Evolutionary conservation across 2,888 invertebrate genomes (phyloP).

Genomic region (Sarcophaga variegata): DNA sequence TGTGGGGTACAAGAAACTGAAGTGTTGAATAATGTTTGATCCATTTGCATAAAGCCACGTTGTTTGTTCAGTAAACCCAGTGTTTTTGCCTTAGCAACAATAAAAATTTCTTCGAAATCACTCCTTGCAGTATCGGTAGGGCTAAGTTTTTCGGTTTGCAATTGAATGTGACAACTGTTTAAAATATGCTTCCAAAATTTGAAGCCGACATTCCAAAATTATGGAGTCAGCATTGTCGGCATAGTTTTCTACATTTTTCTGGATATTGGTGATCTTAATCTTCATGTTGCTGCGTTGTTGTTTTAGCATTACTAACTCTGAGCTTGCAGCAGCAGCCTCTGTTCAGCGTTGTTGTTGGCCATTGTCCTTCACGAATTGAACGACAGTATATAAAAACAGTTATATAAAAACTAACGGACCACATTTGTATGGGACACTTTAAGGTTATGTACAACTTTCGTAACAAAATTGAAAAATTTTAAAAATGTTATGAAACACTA

Average conservation of each 20-base stretch:
- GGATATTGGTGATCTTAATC: constrained; percentile 32
- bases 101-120: constrained; percentile 46
- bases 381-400: no score
- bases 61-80: neutral
- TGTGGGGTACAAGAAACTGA: neutral
- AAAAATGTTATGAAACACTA: neutral
- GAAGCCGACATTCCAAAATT: constrained; percentile 53
- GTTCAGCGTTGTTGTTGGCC: neutral
- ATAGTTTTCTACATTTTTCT: constrained; percentile 46
- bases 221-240: constrained; percentile 41
- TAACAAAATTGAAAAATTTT: no score
- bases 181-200: constrained; percentile 59
- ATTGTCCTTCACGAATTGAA: no score
- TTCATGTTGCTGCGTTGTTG: constrained; percentile 39
- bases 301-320: constrained; percentile 5
- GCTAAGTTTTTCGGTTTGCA: constrained; percentile 43
- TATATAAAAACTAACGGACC: no score
- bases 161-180: constrained; percentile 56
- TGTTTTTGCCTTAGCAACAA: constrained; percentile 28
- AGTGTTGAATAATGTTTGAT: constrained; percentile 5
- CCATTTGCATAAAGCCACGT: neutral
- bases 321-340: neutral
- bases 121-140: constrained; percentile 28
- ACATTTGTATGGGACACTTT: no score
- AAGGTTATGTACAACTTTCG: no score